Evolutionary conservation across 2,888 invertebrate genomes (phyloP).

Genomic region (Acanthoscelides obtectus): DNA sequence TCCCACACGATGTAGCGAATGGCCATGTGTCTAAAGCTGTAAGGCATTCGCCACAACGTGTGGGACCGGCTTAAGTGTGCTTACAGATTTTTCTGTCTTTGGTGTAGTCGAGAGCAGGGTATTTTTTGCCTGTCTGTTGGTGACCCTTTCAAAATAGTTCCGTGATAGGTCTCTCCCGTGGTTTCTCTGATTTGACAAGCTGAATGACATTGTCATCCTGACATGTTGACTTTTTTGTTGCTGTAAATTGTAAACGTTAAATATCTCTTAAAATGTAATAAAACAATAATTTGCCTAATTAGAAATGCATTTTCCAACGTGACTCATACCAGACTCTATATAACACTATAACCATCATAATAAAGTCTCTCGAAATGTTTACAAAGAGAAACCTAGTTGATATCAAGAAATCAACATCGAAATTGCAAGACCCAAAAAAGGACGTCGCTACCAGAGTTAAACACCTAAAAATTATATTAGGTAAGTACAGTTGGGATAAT

Average conservation of each 20-base stretch:
- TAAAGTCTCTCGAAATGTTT: constrained; percentile 61
- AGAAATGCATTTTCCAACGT: not conserved
- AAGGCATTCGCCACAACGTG: no score
- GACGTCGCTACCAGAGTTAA: constrained; percentile 90
- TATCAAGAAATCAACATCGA: constrained; percentile 91
- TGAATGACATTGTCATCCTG: no score
- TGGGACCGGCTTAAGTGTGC: no score
- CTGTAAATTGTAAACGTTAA: not conserved
- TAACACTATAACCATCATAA: not conserved
- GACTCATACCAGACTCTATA: not conserved
- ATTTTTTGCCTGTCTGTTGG: no score
- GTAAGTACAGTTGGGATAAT: constrained; percentile 52
- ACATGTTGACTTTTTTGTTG: not conserved
- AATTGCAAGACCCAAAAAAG: constrained; percentile 93
- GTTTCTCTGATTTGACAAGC: no score
- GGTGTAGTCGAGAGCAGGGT: no score
- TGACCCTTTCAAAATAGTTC: no score
- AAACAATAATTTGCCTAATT: not conserved
- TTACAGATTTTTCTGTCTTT: no score
- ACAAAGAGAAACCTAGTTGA: constrained; percentile 92
- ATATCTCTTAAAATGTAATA: not conserved
- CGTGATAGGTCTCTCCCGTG: no score
- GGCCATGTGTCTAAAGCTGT: no score
- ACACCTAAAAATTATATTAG: constrained; percentile 88
- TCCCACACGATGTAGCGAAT: no score